Conservation (phyloP, 2,797 vertebrate species). For the Loris lydekkerianus region DNA sequence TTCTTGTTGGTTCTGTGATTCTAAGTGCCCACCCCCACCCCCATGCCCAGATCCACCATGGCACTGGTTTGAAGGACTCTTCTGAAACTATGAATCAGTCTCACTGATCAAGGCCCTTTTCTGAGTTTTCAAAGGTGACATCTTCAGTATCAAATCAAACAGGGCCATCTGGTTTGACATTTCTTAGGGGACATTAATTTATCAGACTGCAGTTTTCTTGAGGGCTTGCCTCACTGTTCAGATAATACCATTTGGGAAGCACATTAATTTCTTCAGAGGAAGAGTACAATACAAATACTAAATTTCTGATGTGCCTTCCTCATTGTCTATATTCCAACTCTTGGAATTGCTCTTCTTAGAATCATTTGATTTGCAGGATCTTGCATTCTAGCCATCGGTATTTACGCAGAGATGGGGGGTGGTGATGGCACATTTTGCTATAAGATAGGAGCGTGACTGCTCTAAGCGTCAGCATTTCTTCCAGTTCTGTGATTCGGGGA, state of each 20-base stretch:
- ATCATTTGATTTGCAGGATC: not conserved
- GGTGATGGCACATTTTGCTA: not conserved
- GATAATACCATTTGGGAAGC: not conserved
- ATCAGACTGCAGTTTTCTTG: not conserved
- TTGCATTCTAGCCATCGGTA: not conserved
- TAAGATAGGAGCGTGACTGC: not conserved
- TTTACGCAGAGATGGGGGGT: not conserved
- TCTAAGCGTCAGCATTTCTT: slow-evolving; percentile 46
- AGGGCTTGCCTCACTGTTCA: slow-evolving; percentile 17
- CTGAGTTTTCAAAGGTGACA: not conserved
- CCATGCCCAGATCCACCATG: not conserved
- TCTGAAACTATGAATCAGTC: not conserved
- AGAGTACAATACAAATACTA: not conserved
- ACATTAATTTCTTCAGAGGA: not conserved
- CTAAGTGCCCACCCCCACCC: not conserved
- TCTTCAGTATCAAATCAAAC: slow-evolving; percentile 19
- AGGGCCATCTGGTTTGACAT: not conserved
- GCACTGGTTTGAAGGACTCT: not conserved
- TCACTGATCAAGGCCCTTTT: not conserved
- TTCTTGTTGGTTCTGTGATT: not conserved
- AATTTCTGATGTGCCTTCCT: not conserved
- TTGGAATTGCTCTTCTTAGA: not conserved
- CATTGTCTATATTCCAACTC: not conserved
- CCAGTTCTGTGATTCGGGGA: not conserved
- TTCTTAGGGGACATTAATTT: not conserved